Conservation (phyloP, 2,888 invertebrate genomes). For the Empis livida region DNA sequence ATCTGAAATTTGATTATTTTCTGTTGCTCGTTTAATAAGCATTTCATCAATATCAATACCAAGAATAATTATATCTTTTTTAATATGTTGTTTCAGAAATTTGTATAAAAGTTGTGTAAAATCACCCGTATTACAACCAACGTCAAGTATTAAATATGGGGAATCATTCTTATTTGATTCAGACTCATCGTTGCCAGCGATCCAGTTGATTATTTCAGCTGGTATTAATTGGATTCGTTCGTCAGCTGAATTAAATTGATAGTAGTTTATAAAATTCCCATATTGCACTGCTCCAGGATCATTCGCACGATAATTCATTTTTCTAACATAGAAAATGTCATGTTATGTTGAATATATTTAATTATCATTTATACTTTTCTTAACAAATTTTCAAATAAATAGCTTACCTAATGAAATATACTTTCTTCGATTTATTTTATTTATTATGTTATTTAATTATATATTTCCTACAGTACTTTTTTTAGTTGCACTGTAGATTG, state of each 20-base stretch:
- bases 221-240: slow-evolving; percentile 54
- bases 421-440: no score
- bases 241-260: slow-evolving; percentile 61
- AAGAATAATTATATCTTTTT: slow-evolving; percentile 28
- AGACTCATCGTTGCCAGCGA: slow-evolving; percentile 20
- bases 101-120: slow-evolving; percentile 47
- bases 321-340: background rate
- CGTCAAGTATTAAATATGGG: slow-evolving; percentile 41
- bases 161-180: background rate
- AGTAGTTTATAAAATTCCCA: slow-evolving; percentile 83
- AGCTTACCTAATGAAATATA: no score
- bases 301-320: background rate
- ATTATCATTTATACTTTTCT: no score
- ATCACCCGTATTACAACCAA: slow-evolving; percentile 61
- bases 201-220: slow-evolving; percentile 27
- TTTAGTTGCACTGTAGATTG: no score
- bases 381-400: no score
- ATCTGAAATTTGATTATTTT: slow-evolving; percentile 33
- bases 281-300: slow-evolving; percentile 66
- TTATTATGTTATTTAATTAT: no score
- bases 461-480: no score
- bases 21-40: slow-evolving; percentile 53
- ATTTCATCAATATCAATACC: slow-evolving; percentile 64
- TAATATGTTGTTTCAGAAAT: slow-evolving; percentile 31
- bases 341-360: no score